phyloP scores from a whole-genome alignment of 2,888 invertebrate genomes.

The Conus canariensis region DNA sequence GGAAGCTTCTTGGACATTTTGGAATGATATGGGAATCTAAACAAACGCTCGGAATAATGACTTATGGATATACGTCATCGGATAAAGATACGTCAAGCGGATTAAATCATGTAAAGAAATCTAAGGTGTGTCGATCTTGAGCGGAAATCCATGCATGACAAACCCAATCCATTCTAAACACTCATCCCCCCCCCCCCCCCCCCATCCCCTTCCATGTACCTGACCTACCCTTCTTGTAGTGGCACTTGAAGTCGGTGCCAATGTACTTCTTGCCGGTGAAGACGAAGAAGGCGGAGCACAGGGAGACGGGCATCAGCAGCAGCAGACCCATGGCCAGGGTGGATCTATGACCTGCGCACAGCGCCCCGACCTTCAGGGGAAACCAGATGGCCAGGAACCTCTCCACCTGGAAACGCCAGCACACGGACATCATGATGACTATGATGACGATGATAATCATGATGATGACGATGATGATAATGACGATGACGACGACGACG shows the following conservation, averaged over 20 bases:
- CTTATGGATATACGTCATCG: too few relatives aligned
- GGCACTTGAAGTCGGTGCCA: constrained; percentile 24
- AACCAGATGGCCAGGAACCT: constrained; percentile 70
- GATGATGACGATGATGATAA: too few relatives aligned
- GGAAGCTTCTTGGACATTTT: too few relatives aligned
- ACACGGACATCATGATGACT: neutral
- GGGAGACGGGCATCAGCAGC: constrained; percentile 54
- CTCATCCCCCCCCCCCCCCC: neutral
- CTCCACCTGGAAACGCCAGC: constrained; percentile 53
- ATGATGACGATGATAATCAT: too few relatives aligned
- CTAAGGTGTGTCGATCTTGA: too few relatives aligned
- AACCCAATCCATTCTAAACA: too few relatives aligned
- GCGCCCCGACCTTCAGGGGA: constrained; percentile 63
- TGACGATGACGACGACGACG: too few relatives aligned
- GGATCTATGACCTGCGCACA: constrained; percentile 60
- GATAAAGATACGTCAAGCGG: too few relatives aligned
- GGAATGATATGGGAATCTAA: too few relatives aligned
- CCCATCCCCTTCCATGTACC: neutral
- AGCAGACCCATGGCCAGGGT: constrained; percentile 46
- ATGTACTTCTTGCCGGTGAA: constrained; percentile 51
- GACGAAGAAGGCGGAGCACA: constrained; percentile 60
- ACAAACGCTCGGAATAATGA: too few relatives aligned
- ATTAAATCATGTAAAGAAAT: too few relatives aligned
- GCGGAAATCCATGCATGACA: too few relatives aligned
- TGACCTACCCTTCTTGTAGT: neutral